Evolutionary conservation across 2,888 invertebrate genomes (phyloP), one percentile per base, ranked within the genome.

Genomic region (Dicranocentrus wangi): DNA sequence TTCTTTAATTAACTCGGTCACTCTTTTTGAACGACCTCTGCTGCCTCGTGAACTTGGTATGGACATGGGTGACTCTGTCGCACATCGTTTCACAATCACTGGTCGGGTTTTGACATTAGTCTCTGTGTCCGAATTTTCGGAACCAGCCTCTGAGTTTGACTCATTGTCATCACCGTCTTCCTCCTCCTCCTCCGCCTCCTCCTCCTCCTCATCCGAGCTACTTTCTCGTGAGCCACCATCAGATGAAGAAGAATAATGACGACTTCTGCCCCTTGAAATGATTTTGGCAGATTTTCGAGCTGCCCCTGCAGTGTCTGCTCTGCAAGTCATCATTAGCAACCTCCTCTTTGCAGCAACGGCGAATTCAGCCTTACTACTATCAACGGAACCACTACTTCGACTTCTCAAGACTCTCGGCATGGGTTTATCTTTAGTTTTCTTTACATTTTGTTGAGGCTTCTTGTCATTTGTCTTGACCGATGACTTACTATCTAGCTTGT

Each of bases 201-300:
- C n/a, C n/a, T n/a, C n/a, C n/a, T n/a, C n/a, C n/a, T n/a, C n/a
- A n/a, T n/a, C 75, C 19, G 81, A 80, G 5, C 51, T 58, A 19
- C 61, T 47, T 3, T 27, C 53, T 21, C 70, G 2, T 1, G 47
- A 58, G 23, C 51, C 28, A 3, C 32, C 72, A 55, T 65, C 65
- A 0, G 82, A 84, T 0, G 81, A 84, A 0, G 83, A 81, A 39
- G 81, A 83, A 23, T 83, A 83, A 28, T 72, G 72, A 32, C 68
- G 58, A 32, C 73, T 79, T 43, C 82, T 51, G 39, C 61, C 51
- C 28, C 84, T 55, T 7, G 85, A 82, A 53, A 81, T 72, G 1
- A 85, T 75, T 28, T 84, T 77, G 7, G 87, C 87, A 2, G 86
- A 85, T 73, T 87, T 87, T 68, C 87, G 70, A 13, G 85, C 87